A percentile compares a stretch with the other conserved stretches of the same genome.
phyloP scores from a whole-genome alignment of 23 tunicate genomes.

The Halocynthia aurantium region DNA sequence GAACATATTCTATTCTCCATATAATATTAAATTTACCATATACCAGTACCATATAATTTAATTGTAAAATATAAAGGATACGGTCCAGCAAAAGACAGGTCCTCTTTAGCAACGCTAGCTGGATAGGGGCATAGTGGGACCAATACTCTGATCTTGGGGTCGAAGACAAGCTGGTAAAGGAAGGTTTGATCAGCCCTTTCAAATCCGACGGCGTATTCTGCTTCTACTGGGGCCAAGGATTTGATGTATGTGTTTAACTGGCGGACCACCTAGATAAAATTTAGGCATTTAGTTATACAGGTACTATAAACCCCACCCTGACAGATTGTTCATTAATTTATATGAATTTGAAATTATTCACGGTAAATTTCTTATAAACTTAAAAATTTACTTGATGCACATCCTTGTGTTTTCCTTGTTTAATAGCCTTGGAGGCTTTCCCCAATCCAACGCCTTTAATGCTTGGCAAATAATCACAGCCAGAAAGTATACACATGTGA shows the following conservation, averaged over 20 bases:
- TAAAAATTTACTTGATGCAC: conserved; percentile 36
- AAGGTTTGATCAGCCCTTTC: conserved; percentile 88
- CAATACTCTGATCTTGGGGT: conserved; percentile 43
- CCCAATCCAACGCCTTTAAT: conserved; percentile 76
- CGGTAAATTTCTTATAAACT: too few species aligned
- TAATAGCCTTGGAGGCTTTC: conserved; percentile 82
- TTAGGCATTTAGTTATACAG: too few species aligned
- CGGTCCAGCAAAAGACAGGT: conserved; percentile 76
- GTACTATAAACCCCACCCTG: too few species aligned
- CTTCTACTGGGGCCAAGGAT: conserved; percentile 52
- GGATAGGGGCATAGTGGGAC: conserved; percentile 73
- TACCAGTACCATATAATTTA: not conserved
- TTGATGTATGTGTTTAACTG: conserved; percentile 74
- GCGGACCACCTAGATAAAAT: conserved; percentile 20
- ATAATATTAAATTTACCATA: not conserved
- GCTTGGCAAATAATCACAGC: conserved; percentile 91
- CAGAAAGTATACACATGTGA: conserved; percentile 92
- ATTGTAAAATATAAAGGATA: conserved; percentile 6
- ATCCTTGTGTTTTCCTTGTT: conserved; percentile 62
- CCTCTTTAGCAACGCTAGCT: conserved; percentile 22
- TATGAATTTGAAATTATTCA: too few species aligned
- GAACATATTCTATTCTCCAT: not conserved
- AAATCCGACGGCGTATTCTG: conserved; percentile 64
- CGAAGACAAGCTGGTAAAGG: conserved; percentile 81
- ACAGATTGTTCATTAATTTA: too few species aligned